Base-by-base conservation (phyloP, 23 tunicate species). In the Halocynthia roretzi region DNA sequence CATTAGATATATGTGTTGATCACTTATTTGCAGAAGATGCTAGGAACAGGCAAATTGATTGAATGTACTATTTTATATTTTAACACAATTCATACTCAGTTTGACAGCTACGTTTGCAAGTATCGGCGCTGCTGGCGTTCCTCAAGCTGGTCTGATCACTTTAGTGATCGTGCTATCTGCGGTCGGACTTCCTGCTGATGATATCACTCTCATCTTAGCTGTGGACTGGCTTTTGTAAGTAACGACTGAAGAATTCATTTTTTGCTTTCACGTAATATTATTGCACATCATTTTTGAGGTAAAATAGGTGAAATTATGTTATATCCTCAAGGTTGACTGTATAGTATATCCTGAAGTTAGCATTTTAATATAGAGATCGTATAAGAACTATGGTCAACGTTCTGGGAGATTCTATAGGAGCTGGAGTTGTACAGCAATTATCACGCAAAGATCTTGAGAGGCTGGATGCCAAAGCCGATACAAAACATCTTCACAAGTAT, bases 101-200 rank as follows among this genome's bases (percentile, higher is more conserved):
- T 60, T 96, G 68, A 96, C 99, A 54, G 96, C 99, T 6, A 96
- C 99, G 51, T 71, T 81, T 12, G 99, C 99, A 6, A 85, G 93
- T 70, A 96, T 90, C 6, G 99, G 99, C 8, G 99, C 99, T 5
- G 99, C 99, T 10, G 99, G 96, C 10, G 91, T 96, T 6, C 99
- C 99, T 8, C 96, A 90, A 75, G 99, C 99, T 2, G 99, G 99
- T 8, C 78, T 96, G 76, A 93, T 96, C 9, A 90, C 99, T 18
- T 63, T 96, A 40, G 72, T 96, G 53, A 89, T 96, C 70, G 96
- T 96, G 6, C 51, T 96, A 53, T 78, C 99, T 9, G 99, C 99
- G 8, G 91, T 90, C 48, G 99, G 99, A 5, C 80, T 96, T 5
- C 99, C 99, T 6, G 77, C 96, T 7, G 99, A 96, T 54, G 93